Base-by-base conservation (phyloP, 2,113 vertebrate genomes). In the Ceyx cyanopectus region DNA sequence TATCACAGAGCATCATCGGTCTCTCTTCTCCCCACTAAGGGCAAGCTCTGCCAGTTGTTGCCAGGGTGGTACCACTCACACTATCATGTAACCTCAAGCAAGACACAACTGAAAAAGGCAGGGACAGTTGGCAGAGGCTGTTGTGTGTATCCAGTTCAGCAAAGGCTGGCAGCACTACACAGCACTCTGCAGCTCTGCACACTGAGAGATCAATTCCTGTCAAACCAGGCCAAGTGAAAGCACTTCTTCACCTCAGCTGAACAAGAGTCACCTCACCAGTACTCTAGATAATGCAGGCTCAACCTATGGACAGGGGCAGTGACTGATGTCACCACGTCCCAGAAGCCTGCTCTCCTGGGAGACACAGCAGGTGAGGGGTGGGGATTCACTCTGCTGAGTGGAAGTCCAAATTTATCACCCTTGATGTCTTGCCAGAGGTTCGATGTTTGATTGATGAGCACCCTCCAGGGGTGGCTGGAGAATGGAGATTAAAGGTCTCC, bases 321-420 rank as follows among this genome's bases (percentile, higher is more conserved):
- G 45, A 87, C 74, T 57, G 58, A 76, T 79, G 54, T 41, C 67
- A 61, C 24, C 65, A 48, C 37, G 20, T 9, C 21, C 2, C 2
- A 72, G 50, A 41, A 87, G 46, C 34, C 81, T 62, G 30, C 21
- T 85, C 50, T 80, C 62, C 53, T 15, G 34, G 30, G 34, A 79
- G 57, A 56, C 48, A 19, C 0, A 12, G 62, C 37, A 72, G 46
- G 62, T 66, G 67, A 91, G 21, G 62, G 45, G 23, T 54, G 30
- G 68, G 69, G 21, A 73, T 76, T 87, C 87, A 66, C 91, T 85
- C 48, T 61, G 27, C 34, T 66, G 61, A 75, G 57, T 29, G 54
- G 34, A 91, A 81, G 58, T 54, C 89, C 50, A 87, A 66, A 89
- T 79, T 80, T 50, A 89, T 87, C 75, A 69, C 58, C 43, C 62